phyloP scores from a whole-genome alignment of 2,797 vertebrate species.

The Rousettus madagascariensis region DNA sequence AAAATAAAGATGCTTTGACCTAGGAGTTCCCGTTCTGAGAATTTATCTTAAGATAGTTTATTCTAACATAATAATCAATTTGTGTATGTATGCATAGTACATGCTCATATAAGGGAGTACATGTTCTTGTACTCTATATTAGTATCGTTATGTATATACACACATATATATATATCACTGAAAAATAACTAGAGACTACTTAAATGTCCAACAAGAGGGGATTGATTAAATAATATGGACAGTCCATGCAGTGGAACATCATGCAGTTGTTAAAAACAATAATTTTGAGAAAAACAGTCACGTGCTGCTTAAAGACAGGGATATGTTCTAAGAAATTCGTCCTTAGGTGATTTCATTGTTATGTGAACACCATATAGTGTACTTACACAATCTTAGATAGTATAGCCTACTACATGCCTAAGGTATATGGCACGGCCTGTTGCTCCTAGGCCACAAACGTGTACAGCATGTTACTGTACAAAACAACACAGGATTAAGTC shows the following conservation, averaged over 20 bases:
- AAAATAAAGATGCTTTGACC: neutral
- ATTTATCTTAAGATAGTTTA: constrained; percentile 35
- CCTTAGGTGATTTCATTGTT: neutral
- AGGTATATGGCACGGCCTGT: neutral
- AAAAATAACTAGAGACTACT: neutral
- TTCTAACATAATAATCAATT: neutral
- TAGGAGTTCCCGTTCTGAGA: neutral
- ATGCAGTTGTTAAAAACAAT: neutral
- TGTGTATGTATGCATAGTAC: neutral
- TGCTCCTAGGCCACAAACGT: neutral
- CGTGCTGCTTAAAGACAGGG: neutral
- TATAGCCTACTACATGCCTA: neutral
- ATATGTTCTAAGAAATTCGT: neutral
- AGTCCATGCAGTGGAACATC: neutral
- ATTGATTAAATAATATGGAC: neutral
- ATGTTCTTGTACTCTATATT: neutral
- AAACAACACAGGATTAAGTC: neutral
- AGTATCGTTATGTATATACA: neutral
- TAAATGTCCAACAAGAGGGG: neutral
- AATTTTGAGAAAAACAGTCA: neutral
- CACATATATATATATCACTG: neutral
- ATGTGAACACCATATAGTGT: neutral
- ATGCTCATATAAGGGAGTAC: neutral
- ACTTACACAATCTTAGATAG: neutral
- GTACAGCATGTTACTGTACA: neutral